Evolutionary conservation across 2,797 vertebrate species (phyloP).

Genomic region (Aulostomus chinensis): DNA sequence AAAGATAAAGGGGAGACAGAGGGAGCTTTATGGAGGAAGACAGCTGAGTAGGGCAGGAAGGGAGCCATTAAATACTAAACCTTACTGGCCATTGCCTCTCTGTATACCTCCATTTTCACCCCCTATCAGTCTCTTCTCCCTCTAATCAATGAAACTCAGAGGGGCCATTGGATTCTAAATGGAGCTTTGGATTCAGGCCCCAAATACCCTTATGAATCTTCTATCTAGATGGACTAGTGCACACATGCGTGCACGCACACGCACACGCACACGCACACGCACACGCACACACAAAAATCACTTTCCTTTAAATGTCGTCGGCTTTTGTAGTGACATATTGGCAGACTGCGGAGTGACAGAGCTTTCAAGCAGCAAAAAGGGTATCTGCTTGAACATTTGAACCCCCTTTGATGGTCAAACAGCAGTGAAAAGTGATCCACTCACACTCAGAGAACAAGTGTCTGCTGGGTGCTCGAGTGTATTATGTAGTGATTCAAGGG

Average conservation of each 20-base stretch:
- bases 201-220: conserved; percentile 30
- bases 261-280: neutral
- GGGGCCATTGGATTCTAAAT: conserved; percentile 50
- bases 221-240: conserved; percentile 10
- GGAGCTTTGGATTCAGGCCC: conserved; percentile 31
- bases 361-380: conserved; percentile 41
- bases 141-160: conserved; percentile 48
- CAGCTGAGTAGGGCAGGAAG: conserved; percentile 19
- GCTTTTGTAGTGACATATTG: conserved; percentile 45
- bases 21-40: conserved; percentile 22
- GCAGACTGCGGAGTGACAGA: conserved; percentile 29
- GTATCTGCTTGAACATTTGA: conserved; percentile 50
- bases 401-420: conserved; percentile 58
- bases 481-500: conserved; percentile 54
- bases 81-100: conserved; percentile 10
- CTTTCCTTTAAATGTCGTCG: conserved; percentile 39
- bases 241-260: too few relatives aligned
- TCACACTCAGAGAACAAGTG: conserved; percentile 45
- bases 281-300: conserved; percentile 2
- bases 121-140: conserved; percentile 10
- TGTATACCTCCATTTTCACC: conserved; percentile 4
- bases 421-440: conserved; percentile 53
- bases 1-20: conserved; percentile 5
- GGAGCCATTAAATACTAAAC: conserved; percentile 38
- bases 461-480: conserved; percentile 49